A percentile compares a stretch with the other conserved stretches of the same genome.
Evolutionary conservation across 2,888 invertebrate species (phyloP).

Genomic region (Lordiphosa fenestrarum): DNA sequence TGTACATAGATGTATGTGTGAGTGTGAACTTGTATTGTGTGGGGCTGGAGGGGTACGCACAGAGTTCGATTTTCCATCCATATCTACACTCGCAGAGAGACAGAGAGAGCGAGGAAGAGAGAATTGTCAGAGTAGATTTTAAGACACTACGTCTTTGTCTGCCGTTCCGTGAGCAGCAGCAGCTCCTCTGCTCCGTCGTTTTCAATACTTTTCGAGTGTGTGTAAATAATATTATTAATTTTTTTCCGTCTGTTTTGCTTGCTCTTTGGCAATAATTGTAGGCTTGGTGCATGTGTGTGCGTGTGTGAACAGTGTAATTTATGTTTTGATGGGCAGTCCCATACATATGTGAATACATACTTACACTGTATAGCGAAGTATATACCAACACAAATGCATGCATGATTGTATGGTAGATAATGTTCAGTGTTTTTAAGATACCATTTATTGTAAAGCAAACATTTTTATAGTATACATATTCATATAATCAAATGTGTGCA

Average conservation of each 20-base stretch:
- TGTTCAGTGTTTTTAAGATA: conserved; percentile 38
- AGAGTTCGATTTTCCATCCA: conserved; percentile 67
- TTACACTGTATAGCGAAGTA: not conserved
- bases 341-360: conserved; percentile 15
- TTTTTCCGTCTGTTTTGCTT: conserved; percentile 8
- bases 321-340: conserved; percentile 7
- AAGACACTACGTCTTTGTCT: conserved; percentile 67
- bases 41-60: conserved; percentile 47
- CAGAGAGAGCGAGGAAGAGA: conserved; percentile 31
- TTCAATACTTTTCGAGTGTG: conserved; percentile 45
- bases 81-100: conserved; percentile 58
- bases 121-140: conserved; percentile 56
- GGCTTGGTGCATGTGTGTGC: conserved; percentile 9
- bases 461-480: conserved; percentile 64
- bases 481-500: conserved; percentile 67
- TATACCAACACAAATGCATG: conserved; percentile 15
- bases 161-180: conserved; percentile 40
- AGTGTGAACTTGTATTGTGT: conserved; percentile 55
- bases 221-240: conserved; percentile 63
- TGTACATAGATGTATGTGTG: conserved; percentile 31
- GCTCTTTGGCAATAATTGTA: conserved; percentile 11
- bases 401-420: conserved; percentile 9
- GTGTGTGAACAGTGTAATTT: conserved; percentile 27
- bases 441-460: conserved; percentile 35
- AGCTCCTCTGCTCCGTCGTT: conserved; percentile 43